Evolutionary conservation across 92 coral and sea anemone genomes (phyloP), one percentile per base, ranked within the genome.

Genomic region (Siderastrea radians): DNA sequence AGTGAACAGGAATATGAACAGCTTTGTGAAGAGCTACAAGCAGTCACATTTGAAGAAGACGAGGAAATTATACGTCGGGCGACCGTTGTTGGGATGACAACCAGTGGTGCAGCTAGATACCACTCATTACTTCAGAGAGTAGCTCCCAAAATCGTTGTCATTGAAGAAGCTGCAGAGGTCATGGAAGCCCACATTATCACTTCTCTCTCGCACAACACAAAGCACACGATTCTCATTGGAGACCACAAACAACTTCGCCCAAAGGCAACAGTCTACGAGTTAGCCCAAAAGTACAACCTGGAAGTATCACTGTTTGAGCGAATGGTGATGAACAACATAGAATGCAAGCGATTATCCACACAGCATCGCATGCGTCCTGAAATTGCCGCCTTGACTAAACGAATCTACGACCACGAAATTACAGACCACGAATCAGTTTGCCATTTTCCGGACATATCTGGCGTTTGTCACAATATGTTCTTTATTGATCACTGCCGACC

Each of bases 131-230:
- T 95, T 70, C 91, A 93, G 68, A 65, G 78, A 52, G 81, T 95
- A 43, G 79, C 86, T 19, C 98, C 98, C 4, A 86, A 63, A 68
- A 86, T 95, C 50, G 94, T 90, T 3, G 88, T 95, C 17, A 88
- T 95, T 3, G 98, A 95, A 71, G 98, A 95, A 89, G 98, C 98
- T 17, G 98, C 98, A 43, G 98, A 95, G 51, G 98, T 95, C 2
- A 88, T 95, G 61, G 98, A 95, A 69, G 94, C 95, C 11, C 98
- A 94, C 49, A 91, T 94, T 63, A 59, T 94, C 11, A 92, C 98
- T 59, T 85, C 98, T 14, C 89, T 95, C 44, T 75, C 96, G 47
- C 88, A 68, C 49, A 86, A 81, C 47, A 90, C 94, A 9, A 83
- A 95, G 78, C 98, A 95, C 59, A 79, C 91, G 3, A 95, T 95